Evolutionary conservation across 2,113 vertebrate genomes (phyloP).

Genomic region (Catharus bicknelli): DNA sequence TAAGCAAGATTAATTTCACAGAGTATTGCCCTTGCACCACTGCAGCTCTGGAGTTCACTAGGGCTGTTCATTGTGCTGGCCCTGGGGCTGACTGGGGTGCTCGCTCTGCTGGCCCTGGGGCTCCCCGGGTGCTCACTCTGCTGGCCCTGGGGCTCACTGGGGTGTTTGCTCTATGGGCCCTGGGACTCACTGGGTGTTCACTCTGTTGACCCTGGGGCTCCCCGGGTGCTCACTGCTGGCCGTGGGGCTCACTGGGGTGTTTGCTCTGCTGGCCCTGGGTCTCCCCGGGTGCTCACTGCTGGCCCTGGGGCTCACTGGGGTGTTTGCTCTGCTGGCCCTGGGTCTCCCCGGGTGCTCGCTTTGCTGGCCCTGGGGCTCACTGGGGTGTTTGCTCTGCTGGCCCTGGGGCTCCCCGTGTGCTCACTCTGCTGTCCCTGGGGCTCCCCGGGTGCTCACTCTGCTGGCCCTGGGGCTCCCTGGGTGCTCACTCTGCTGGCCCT

Average conservation of each 20-base stretch:
- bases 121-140: rapidly evolving
- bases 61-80: rapidly evolving
- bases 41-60: rapidly evolving
- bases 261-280: neutral
- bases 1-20: neutral
- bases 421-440: rapidly evolving
- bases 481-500: rapidly evolving
- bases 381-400: rapidly evolving
- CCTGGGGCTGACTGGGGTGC: rapidly evolving
- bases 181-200: rapidly evolving
- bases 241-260: rapidly evolving
- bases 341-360: rapidly evolving
- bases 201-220: rapidly evolving
- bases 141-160: rapidly evolving
- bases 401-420: rapidly evolving
- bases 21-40: rapidly evolving
- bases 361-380: rapidly evolving
- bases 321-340: neutral
- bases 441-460: too few relatives aligned
- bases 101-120: neutral
- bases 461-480: rapidly evolving
- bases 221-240: rapidly evolving
- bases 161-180: rapidly evolving
- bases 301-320: rapidly evolving
- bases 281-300: rapidly evolving